Percentiles rank a stretch among this genome's conserved stretches.
phyloP scores from a whole-genome alignment of 2,888 invertebrate genomes.

The Plemyria rubiginata region DNA sequence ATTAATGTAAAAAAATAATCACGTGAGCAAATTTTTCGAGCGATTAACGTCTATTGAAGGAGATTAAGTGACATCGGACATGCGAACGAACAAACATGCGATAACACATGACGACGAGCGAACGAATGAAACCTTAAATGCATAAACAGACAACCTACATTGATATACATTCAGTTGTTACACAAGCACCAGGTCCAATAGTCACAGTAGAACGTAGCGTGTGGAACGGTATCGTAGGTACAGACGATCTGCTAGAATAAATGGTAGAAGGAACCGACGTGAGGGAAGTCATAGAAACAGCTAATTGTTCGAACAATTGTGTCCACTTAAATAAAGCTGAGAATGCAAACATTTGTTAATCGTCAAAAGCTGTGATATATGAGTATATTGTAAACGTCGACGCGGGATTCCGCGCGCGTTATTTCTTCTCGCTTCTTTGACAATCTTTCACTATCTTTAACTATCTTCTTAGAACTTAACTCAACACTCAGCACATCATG shows the following conservation, averaged over 20 bases:
- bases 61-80: slow-evolving; percentile 34
- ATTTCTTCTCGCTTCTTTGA: slow-evolving; percentile 64
- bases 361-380: slow-evolving; percentile 85
- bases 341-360: slow-evolving; percentile 84
- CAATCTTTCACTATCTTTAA: slow-evolving; percentile 54
- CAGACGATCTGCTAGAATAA: slow-evolving; percentile 6
- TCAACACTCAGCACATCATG: slow-evolving; percentile 79
- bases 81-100: slow-evolving; percentile 16
- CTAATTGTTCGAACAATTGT: slow-evolving; percentile 80
- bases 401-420: slow-evolving; percentile 67
- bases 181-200: slow-evolving; percentile 30
- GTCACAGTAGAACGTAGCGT: slow-evolving; percentile 24
- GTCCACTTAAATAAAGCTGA: slow-evolving; percentile 77
- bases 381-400: slow-evolving; percentile 72
- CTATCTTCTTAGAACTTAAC: slow-evolving; percentile 51
- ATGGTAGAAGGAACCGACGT: slow-evolving; percentile 20
- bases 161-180: slow-evolving; percentile 8
- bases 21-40: slow-evolving; percentile 78
- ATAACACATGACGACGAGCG: slow-evolving; percentile 1
- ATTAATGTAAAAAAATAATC: slow-evolving; percentile 63
- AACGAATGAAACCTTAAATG: background rate
- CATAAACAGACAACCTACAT: background rate
- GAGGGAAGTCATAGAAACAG: slow-evolving; percentile 49
- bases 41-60: slow-evolving; percentile 58
- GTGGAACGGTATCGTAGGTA: slow-evolving; percentile 4